phyloP scores from a whole-genome alignment of 1,140 invertebrate species.

The Drosophila baimaii region DNA sequence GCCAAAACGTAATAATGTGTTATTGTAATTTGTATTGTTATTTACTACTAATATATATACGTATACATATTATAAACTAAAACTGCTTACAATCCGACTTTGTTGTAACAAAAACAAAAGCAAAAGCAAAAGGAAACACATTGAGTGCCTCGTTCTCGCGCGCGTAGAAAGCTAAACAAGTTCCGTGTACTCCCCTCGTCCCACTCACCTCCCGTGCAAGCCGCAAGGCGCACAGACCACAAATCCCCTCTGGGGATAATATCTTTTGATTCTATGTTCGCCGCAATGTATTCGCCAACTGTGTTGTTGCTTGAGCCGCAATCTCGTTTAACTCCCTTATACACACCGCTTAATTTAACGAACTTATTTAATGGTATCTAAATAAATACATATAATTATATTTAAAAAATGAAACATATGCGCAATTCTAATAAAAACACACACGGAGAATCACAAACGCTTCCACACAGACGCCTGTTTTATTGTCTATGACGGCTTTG shows the following conservation, averaged over 20 bases:
- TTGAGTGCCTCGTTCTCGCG: conserved; percentile 78
- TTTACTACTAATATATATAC: conserved; percentile 75
- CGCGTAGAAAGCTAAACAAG: conserved; percentile 61
- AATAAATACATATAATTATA: conserved; percentile 62
- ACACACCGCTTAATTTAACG: conserved; percentile 71
- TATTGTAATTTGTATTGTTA: conserved; percentile 83
- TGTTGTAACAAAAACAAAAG: conserved; percentile 58
- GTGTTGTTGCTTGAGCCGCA: conserved; percentile 45
- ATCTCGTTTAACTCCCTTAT: conserved; percentile 59
- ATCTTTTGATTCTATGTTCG: conserved; percentile 50
- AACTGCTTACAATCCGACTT: conserved; percentile 65
- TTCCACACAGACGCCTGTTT: conserved; percentile 59
- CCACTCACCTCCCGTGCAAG: conserved; percentile 26
- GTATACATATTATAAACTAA: conserved; percentile 41
- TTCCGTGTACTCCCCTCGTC: conserved; percentile 22
- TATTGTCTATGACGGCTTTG: conserved; percentile 14
- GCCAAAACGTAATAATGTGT: conserved; percentile 79
- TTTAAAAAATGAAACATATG: conserved; percentile 68
- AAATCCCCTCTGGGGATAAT: conserved; percentile 36
- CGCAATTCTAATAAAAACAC: conserved; percentile 74
- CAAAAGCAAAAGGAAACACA: conserved; percentile 12
- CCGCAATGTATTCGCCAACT: conserved; percentile 49
- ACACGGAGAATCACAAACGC: conserved; percentile 73
- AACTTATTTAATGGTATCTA: conserved; percentile 65
- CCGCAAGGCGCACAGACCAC: conserved; percentile 64